These are phyloP conservation scores for Hippocampus barbouri DNA, from an alignment of 2,113 vertebrate species.

Conservation along the genomic window DNA sequence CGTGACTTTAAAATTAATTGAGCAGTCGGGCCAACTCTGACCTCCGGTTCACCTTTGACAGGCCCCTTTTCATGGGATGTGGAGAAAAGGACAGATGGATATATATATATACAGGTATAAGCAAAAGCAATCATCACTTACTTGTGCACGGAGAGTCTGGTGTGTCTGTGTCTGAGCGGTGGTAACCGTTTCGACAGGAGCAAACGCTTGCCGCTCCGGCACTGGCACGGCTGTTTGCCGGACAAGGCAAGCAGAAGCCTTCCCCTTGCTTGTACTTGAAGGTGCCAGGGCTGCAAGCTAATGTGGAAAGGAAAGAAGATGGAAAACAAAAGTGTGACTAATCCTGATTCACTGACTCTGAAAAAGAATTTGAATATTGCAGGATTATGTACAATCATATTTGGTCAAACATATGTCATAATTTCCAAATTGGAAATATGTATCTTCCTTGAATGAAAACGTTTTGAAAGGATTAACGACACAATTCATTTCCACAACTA, in stretches of 20 bases:
- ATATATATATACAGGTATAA: too few species aligned
- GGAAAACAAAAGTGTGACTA: slow-evolving; percentile 7
- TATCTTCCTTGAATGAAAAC: not conserved
- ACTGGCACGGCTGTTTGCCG: slow-evolving; percentile 85
- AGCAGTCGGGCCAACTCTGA: not conserved
- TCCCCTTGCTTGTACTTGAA: slow-evolving; percentile 96
- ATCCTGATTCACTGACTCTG: not conserved
- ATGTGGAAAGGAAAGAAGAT: slow-evolving; percentile 16
- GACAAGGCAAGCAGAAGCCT: slow-evolving; percentile 83
- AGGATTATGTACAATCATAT: not conserved
- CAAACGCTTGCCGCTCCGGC: slow-evolving; percentile 83
- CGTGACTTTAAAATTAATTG: slow-evolving; percentile 1
- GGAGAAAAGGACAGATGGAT: not conserved
- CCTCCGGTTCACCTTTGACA: not conserved
- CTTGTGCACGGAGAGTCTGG: slow-evolving; percentile 89
- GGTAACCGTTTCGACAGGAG: slow-evolving; percentile 85
- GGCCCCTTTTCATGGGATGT: not conserved
- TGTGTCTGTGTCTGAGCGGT: slow-evolving; percentile 83
- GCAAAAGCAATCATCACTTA: slow-evolving; percentile 66
- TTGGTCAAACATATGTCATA: not conserved
- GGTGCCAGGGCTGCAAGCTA: slow-evolving; percentile 85
- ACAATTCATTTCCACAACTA: not conserved
- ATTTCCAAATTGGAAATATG: not conserved
- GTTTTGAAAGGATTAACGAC: not conserved
- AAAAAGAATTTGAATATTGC: not conserved